Evolutionary conservation across 2,797 vertebrate genomes (phyloP).

Genomic region (Synanceia verrucosa): DNA sequence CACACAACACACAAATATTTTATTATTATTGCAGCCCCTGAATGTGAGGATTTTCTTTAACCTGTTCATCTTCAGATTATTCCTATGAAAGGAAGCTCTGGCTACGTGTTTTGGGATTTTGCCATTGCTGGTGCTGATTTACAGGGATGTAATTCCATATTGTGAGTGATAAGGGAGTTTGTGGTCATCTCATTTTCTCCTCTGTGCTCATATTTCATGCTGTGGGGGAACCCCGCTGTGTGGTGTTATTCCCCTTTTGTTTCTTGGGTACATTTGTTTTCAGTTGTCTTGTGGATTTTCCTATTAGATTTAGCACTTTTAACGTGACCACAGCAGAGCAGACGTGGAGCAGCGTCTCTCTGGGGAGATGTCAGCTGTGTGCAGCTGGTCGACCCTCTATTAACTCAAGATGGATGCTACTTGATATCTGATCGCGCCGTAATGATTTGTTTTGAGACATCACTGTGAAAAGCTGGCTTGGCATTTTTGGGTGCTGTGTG

Average conservation of each 20-base stretch:
- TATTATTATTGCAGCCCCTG: constrained; percentile 31
- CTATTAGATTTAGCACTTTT: constrained; percentile 23
- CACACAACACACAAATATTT: constrained; percentile 27
- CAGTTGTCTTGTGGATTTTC: constrained; percentile 28
- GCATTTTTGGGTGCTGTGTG: constrained; percentile 4
- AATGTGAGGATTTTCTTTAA: constrained; percentile 24
- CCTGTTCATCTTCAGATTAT: constrained; percentile 1
- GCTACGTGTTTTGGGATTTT: constrained; percentile 28
- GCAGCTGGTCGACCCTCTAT: constrained; percentile 23
- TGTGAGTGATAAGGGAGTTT: constrained; percentile 12
- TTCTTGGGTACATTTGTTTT: constrained; percentile 47
- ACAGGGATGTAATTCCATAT: constrained; percentile 44
- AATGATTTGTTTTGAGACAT: constrained; percentile 45
- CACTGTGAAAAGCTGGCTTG: constrained; percentile 6
- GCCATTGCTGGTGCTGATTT: constrained; percentile 25
- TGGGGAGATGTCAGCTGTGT: constrained; percentile 20
- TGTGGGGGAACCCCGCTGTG: constrained; percentile 29
- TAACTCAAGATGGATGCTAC: constrained; percentile 35
- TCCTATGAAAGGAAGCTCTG: constrained; percentile 11
- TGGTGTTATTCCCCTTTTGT: constrained; percentile 15
- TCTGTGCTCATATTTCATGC: constrained; percentile 30
- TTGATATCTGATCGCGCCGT: constrained; percentile 26
- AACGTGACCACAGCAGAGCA: constrained; percentile 17
- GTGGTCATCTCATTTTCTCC: constrained; percentile 37
- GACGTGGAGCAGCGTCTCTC: constrained; percentile 6